Conservation (phyloP, 2,888 invertebrate genomes). For the Sturmia bella region DNA sequence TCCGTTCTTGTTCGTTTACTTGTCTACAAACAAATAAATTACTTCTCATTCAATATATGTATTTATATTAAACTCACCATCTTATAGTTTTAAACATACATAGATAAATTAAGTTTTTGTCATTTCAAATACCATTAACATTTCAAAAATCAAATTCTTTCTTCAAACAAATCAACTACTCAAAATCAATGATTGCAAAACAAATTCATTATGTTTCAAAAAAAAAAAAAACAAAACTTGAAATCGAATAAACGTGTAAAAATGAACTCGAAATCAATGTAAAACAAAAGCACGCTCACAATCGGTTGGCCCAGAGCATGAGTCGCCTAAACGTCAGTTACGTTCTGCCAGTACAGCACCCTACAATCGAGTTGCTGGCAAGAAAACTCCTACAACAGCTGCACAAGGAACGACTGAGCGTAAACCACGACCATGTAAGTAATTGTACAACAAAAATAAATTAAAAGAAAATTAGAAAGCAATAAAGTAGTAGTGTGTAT, state of each 20-base stretch:
- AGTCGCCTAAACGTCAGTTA: constrained; percentile 91
- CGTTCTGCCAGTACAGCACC: constrained; percentile 82
- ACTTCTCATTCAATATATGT: constrained; percentile 33
- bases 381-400: constrained; percentile 83
- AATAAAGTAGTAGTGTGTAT: constrained; percentile 46
- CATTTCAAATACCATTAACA: constrained; percentile 65
- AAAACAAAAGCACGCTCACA: constrained; percentile 84
- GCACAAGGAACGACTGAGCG: constrained; percentile 81
- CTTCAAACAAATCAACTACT: constrained; percentile 44
- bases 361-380: constrained; percentile 84
- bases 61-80: constrained; percentile 32
- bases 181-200: constrained; percentile 43
- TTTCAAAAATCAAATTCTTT: constrained; percentile 62
- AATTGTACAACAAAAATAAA: constrained; percentile 69
- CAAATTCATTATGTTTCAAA: constrained; percentile 23
- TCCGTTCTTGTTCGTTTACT: neutral
- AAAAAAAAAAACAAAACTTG: constrained; percentile 15
- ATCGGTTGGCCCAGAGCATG: constrained; percentile 87
- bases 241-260: constrained; percentile 1
- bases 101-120: constrained; percentile 52
- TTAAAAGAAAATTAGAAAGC: constrained; percentile 82
- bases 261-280: constrained; percentile 9
- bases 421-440: constrained; percentile 89
- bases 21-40: constrained; percentile 19
- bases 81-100: constrained; percentile 60